Conservation (phyloP, 2,797 vertebrate species). For the Somateria mollissima region DNA sequence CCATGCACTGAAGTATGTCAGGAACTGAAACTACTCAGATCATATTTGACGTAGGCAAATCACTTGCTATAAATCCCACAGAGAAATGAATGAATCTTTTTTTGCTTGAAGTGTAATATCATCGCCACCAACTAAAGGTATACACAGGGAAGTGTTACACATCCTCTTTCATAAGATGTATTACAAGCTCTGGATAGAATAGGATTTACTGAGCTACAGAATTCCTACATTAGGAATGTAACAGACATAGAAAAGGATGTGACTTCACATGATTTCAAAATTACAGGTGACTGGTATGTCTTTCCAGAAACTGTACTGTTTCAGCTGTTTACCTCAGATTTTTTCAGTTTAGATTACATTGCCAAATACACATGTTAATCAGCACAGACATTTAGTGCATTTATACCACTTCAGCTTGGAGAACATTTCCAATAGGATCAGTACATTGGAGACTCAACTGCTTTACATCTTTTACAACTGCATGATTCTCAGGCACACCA, state of each 20-base stretch:
- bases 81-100: background rate
- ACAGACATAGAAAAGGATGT: background rate
- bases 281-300: background rate
- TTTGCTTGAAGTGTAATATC: background rate
- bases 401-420: background rate
- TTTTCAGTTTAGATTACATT: background rate
- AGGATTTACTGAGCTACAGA: background rate
- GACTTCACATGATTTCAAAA: background rate
- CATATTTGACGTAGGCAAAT: background rate
- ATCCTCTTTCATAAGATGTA: background rate
- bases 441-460: background rate
- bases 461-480: background rate
- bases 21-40: fast-evolving
- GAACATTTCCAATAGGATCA: background rate
- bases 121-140: background rate
- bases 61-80: background rate
- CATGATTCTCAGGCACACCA: background rate
- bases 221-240: background rate
- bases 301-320: background rate
- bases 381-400: background rate
- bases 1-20: background rate
- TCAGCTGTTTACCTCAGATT: background rate
- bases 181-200: background rate
- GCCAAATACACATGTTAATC: background rate
- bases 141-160: background rate